Conservation (phyloP, 2,113 vertebrate species). For the Pseudopipra pipra region DNA sequence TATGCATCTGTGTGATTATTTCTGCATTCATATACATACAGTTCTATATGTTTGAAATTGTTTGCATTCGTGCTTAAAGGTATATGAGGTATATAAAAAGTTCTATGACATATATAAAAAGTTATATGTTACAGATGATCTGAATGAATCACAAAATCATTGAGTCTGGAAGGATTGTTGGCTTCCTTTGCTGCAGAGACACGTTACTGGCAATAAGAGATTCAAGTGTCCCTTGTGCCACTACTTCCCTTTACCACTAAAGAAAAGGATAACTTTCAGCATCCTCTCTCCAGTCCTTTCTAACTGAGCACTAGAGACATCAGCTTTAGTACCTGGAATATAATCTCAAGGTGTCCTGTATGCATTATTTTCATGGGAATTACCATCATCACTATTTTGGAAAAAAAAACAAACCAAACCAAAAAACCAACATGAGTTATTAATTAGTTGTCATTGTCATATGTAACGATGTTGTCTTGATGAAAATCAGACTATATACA, state of each 20-base stretch:
- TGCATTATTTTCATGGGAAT: not conserved
- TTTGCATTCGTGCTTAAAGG: not conserved
- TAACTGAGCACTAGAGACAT: not conserved
- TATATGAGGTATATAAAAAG: not conserved
- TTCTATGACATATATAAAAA: not conserved
- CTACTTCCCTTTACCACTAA: not conserved
- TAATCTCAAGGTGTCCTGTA: not conserved
- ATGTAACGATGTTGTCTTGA: not conserved
- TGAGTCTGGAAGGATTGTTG: not conserved
- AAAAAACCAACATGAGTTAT: not conserved
- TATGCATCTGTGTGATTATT: not conserved
- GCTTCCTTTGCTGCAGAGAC: not conserved
- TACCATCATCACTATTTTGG: not conserved
- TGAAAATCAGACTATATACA: not conserved
- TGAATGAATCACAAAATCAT: not conserved
- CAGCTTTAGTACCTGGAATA: not conserved
- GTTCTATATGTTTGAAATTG: not conserved
- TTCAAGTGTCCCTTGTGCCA: not conserved
- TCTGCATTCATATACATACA: not conserved
- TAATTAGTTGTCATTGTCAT: not conserved
- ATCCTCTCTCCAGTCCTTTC: not conserved
- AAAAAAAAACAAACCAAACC: fast-evolving
- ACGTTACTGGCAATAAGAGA: not conserved
- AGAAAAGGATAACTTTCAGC: not conserved
- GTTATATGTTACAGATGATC: not conserved